Base-by-base conservation (phyloP, 2,888 invertebrate genomes). In the Prosopocoilus inquinatus region DNA sequence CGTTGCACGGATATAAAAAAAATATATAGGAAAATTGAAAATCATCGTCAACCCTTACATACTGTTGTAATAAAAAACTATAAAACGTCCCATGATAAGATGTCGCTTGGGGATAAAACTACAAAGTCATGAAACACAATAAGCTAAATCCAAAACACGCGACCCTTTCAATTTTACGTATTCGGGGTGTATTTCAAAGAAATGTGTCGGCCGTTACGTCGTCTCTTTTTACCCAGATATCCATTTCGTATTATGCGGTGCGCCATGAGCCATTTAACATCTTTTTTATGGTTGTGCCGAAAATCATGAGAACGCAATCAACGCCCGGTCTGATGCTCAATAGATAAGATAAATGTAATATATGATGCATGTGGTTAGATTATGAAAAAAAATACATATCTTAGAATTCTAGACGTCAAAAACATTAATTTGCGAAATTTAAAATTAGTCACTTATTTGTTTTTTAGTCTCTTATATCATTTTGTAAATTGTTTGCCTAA, bases 91-190 rank as follows among this genome's bases (percentile, higher is more conserved):
- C 55, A 61, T 61, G 61, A 59, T 47, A 58, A 58, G 53, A 59
- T 60, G 58, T 64, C 63, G 63, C 55, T 65, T 58, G 67, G 71
- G 71, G 70, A 69, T 69, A 71, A 72, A 73, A 74, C 64, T 71
- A 72, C 72, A 71, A 71, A 75, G 75, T 75, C 75, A 75, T 72
- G 71, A 74, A 72, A 71, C 65, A 75, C 75, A 75, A 75, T 75
- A 72, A 72, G 66, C 63, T 67, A 73, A 71, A 71, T 67, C 71
- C 68, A 59, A 61, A 65, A 67, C 73, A 74, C 74, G 73, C 70
- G 75, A 75, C 75, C 75, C 73, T 71, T 74, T 73, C 70, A 74
- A 74, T 75, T 74, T 70, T 64, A 62, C 68, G 65, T 62, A 43
- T 55, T 55, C 64, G 63, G 73, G 73, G 74, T 72, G 72, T 69